Evolutionary conservation across 2,113 vertebrate genomes (phyloP).

Genomic region (Sturnira hondurensis): DNA sequence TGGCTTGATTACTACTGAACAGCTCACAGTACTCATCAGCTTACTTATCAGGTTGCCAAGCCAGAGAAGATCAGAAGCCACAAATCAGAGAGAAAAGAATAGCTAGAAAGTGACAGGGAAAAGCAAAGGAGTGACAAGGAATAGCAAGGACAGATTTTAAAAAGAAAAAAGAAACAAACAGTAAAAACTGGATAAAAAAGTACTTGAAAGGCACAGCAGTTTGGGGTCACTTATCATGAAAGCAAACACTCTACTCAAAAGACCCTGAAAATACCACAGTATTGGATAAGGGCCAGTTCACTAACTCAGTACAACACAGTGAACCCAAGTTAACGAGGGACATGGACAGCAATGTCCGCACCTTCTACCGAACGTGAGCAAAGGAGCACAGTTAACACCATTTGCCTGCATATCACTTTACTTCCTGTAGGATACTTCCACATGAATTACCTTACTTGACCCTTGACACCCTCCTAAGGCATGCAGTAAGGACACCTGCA

Average conservation of each 20-base stretch:
- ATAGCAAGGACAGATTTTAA: not conserved
- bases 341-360: not conserved
- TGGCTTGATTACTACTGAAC: not conserved
- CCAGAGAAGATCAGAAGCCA: not conserved
- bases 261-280: not conserved
- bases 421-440: not conserved
- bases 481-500: not conserved
- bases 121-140: not conserved
- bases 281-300: not conserved
- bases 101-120: not conserved
- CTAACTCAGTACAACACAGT: not conserved
- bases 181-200: not conserved
- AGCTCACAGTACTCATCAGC: not conserved
- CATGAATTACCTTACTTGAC: not conserved
- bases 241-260: slow-evolving; percentile 11
- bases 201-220: not conserved
- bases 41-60: slow-evolving; percentile 39
- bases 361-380: not conserved
- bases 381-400: not conserved
- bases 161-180: not conserved
- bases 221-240: slow-evolving; percentile 7
- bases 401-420: not conserved
- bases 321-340: not conserved
- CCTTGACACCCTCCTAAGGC: not conserved
- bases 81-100: not conserved